Evolutionary conservation across 2,113 vertebrate genomes (phyloP).

Genomic region (Budorcas taxicolor): DNA sequence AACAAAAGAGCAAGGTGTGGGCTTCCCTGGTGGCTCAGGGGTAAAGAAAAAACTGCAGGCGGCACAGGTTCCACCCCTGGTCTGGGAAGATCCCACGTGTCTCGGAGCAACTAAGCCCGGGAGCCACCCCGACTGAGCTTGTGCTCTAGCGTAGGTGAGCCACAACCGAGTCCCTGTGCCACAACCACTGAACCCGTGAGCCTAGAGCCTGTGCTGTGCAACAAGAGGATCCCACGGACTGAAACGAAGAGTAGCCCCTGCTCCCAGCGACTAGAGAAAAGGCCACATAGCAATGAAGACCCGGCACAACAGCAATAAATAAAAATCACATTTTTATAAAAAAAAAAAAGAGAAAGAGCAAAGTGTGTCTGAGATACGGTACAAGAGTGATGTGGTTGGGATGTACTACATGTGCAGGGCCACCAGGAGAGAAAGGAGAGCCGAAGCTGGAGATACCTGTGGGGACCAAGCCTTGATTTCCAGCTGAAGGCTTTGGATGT

Average conservation of each 20-base stretch:
- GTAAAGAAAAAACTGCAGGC: background rate
- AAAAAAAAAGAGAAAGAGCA: background rate
- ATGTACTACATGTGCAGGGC: fast-evolving
- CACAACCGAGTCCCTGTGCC: background rate
- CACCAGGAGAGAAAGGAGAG: background rate
- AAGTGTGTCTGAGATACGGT: background rate
- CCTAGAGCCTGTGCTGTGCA: background rate
- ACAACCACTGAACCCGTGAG: background rate
- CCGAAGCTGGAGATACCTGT: background rate
- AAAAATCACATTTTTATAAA: background rate
- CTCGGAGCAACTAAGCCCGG: background rate
- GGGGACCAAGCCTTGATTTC: background rate
- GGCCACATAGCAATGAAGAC: background rate
- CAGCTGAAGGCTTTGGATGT: conserved; percentile 28
- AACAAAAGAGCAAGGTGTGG: background rate
- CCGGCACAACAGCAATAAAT: background rate
- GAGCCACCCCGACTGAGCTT: background rate
- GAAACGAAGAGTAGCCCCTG: background rate
- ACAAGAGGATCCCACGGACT: background rate
- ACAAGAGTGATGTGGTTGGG: background rate
- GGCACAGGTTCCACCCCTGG: background rate
- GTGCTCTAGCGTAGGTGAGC: background rate
- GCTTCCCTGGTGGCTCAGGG: background rate
- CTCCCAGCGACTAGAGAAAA: background rate
- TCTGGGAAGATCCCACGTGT: background rate